These are phyloP conservation scores for Leptodirus hochenwartii DNA, from an alignment of 2,888 invertebrate species.

Conservation along the genomic window DNA sequence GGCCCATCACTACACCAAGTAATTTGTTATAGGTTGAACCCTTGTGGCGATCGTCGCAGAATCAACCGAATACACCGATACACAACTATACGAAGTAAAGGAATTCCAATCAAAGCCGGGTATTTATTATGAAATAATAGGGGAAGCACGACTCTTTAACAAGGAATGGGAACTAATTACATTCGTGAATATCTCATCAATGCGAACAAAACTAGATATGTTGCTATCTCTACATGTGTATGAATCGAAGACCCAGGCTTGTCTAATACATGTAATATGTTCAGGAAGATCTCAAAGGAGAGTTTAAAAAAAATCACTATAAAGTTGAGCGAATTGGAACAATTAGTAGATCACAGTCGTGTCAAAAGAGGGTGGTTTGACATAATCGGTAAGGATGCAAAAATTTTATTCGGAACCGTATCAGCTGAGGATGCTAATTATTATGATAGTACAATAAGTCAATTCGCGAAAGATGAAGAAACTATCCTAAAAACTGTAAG, in stretches of 20 bases:
- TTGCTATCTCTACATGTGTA: too few relatives aligned
- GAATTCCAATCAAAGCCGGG: too few relatives aligned
- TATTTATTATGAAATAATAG: too few relatives aligned
- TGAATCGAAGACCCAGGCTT: not conserved
- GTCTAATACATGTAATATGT: not conserved
- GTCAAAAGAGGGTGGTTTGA: not conserved
- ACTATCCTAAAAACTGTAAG: not conserved
- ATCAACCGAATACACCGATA: too few relatives aligned
- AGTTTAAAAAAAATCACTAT: not conserved
- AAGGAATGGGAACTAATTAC: too few relatives aligned
- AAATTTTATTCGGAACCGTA: slow-evolving; percentile 1
- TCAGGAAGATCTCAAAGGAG: not conserved
- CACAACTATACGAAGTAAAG: too few relatives aligned
- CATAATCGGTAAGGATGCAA: not conserved
- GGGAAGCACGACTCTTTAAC: too few relatives aligned
- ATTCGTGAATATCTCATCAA: too few relatives aligned
- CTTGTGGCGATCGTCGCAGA: too few relatives aligned
- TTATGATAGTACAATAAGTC: not conserved
- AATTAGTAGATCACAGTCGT: not conserved
- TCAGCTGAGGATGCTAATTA: not conserved
- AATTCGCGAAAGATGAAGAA: not conserved
- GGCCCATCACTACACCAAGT: too few relatives aligned
- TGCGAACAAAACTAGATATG: slow-evolving; percentile 1
- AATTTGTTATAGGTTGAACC: too few relatives aligned
- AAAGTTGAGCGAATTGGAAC: not conserved